Conservation (phyloP, 2,888 invertebrate species). For the Caenorhabditis sp. region DNA sequence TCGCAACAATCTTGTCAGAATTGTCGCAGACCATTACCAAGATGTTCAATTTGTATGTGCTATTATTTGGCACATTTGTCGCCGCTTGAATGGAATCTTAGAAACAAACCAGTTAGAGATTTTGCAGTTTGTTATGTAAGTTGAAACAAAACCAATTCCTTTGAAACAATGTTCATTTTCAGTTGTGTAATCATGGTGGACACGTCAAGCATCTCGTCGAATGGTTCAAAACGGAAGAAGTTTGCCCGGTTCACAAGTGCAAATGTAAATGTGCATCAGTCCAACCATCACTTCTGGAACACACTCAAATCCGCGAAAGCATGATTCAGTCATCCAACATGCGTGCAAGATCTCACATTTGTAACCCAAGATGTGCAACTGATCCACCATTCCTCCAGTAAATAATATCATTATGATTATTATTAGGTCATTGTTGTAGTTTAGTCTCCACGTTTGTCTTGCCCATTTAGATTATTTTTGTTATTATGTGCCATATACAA, state of each 20-base stretch:
- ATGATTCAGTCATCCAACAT: slow-evolving; percentile 36
- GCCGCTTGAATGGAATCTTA: slow-evolving; percentile 6
- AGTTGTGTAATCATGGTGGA: slow-evolving; percentile 39
- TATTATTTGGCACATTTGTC: slow-evolving; percentile 4
- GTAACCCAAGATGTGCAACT: slow-evolving; percentile 30
- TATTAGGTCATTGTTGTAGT: no score
- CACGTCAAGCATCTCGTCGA: slow-evolving; percentile 23
- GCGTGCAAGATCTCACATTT: slow-evolving; percentile 33
- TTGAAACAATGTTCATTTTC: background rate
- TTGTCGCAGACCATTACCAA: slow-evolving; percentile 23
- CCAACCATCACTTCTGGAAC: background rate
- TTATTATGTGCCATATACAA: background rate
- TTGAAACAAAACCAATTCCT: no score
- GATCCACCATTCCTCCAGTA: no score
- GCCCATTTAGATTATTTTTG: background rate
- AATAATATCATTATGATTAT: no score
- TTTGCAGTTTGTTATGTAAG: slow-evolving; percentile 22
- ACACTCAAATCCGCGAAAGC: background rate
- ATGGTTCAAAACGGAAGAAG: slow-evolving; percentile 24
- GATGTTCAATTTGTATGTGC: slow-evolving; percentile 26
- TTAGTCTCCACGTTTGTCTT: background rate
- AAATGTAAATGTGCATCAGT: slow-evolving; percentile 11
- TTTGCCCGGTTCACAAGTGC: slow-evolving; percentile 30
- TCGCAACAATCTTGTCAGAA: slow-evolving; percentile 22
- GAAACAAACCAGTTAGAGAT: slow-evolving; percentile 12